A percentile compares a stretch with the other conserved stretches of the same genome.
Evolutionary conservation across 2,113 vertebrate species (phyloP).

Genomic region (Percopsis transmontana): DNA sequence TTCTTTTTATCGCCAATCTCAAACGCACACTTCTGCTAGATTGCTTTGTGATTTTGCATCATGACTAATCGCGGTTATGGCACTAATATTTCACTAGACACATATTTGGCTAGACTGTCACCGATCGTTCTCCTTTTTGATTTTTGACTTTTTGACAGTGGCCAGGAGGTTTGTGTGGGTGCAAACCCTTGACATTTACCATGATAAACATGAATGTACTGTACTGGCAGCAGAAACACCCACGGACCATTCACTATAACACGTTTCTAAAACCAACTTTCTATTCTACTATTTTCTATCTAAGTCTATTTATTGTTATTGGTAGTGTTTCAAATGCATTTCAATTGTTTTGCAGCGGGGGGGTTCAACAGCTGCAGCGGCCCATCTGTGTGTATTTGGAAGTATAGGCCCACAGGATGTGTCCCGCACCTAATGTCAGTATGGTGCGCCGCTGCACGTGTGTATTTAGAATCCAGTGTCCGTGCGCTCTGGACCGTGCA

Average conservation of each 20-base stretch:
- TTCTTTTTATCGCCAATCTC: slow-evolving; percentile 52
- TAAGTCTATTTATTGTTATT: too few relatives aligned
- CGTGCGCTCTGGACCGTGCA: slow-evolving; percentile 13
- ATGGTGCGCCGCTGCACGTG: slow-evolving; percentile 9
- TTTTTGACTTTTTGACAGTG: slow-evolving; percentile 32
- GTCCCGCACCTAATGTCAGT: background rate
- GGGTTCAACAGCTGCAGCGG: slow-evolving; percentile 4
- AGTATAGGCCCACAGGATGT: background rate
- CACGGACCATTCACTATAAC: too few relatives aligned
- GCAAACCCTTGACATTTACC: slow-evolving; percentile 12
- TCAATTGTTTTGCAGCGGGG: background rate
- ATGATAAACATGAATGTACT: too few relatives aligned
- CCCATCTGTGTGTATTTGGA: background rate
- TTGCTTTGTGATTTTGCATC: slow-evolving; percentile 32
- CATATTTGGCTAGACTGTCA: slow-evolving; percentile 47
- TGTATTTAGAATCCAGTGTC: slow-evolving; percentile 19
- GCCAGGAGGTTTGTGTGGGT: background rate
- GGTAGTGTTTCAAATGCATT: slow-evolving; percentile 17
- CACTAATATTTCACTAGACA: slow-evolving; percentile 15
- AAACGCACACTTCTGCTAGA: slow-evolving; percentile 36
- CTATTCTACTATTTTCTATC: too few relatives aligned
- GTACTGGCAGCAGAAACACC: too few relatives aligned
- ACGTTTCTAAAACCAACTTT: too few relatives aligned
- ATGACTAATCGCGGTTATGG: slow-evolving; percentile 13
- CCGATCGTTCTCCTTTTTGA: slow-evolving; percentile 42